Evolutionary conservation across 2,888 invertebrate genomes (phyloP), one percentile per base, ranked within the genome.

Genomic region (Platycheirus albimanus): DNA sequence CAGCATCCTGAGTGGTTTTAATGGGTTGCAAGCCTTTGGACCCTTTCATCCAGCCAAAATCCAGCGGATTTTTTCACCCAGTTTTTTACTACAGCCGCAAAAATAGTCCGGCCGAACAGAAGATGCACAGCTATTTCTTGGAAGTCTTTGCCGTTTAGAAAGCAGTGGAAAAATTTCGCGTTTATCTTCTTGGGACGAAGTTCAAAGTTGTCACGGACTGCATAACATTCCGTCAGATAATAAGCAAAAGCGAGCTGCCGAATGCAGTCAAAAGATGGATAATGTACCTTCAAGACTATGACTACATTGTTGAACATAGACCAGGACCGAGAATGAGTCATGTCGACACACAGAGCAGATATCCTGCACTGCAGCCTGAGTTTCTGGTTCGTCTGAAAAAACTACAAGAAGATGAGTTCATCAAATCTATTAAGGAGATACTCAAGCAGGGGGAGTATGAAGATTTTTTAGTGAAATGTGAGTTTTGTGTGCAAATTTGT

Each of bases 281-380:
- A 0, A 75, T 66, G 66, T 56, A 66, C n/a, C 19, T 74, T n/a
- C 56, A 74, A 1, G 56, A 74, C 6, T 74, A 28, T 24, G 47
- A 74, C 33, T 75, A 13, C 10, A 20, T 20, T 0, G 56, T 75
- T 28, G 56, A 75, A 41, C 56, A 67, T 51, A 24, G 75, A 11
- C 10, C 49, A 1, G 66, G 15, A 8, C 56, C 47, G 10, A 49
- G 6, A 17, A 75, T 75, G 75, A 17, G 1, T 15, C 54, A 72
- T 11, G 61, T 75, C 7, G 52, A 67, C 8, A 51, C 67, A 13
- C 41, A 61, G 1, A 67, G 67, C 33, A 49, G 67, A 41, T 5
- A 47, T 30, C 30, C 56, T 5, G 45, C 17, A 36, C 36, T 74
- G 15, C 54, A 66, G 36, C 30, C 36, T 5, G 38, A 74, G 24